Conservation (phyloP, 2,113 vertebrate species). For the Saccopteryx bilineata region DNA sequence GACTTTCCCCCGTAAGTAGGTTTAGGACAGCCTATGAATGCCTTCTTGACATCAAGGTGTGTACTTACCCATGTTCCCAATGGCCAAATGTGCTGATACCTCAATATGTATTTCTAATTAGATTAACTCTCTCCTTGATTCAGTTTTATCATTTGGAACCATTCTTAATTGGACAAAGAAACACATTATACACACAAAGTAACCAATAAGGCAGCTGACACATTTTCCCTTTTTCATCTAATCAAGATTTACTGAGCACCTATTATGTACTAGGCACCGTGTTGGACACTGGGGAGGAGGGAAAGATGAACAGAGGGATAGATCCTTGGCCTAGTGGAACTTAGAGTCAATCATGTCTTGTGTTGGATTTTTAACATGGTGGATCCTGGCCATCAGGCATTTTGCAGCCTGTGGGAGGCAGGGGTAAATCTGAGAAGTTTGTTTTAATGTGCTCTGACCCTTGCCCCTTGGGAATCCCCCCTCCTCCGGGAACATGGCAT, state of each 20-base stretch:
- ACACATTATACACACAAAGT: neutral
- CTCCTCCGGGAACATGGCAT: neutral
- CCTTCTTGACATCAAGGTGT: neutral
- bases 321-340: neutral
- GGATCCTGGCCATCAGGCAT: neutral
- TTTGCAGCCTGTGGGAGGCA: neutral
- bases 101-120: slow-evolving; percentile 30
- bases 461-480: neutral
- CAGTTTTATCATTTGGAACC: neutral
- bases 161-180: neutral
- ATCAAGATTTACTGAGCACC: neutral
- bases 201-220: neutral
- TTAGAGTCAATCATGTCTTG: neutral
- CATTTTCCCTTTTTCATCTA: neutral
- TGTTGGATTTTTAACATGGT: neutral
- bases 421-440: neutral
- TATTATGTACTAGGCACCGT: neutral
- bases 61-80: neutral
- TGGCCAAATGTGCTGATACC: neutral
- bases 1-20: neutral
- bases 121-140: neutral
- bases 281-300: neutral
- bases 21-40: neutral
- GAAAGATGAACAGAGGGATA: neutral
- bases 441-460: neutral